Percentiles rank a stretch among this genome's conserved stretches.
phyloP scores from a whole-genome alignment of 92 coral and sea anemone species.

The Porites evermanni region DNA sequence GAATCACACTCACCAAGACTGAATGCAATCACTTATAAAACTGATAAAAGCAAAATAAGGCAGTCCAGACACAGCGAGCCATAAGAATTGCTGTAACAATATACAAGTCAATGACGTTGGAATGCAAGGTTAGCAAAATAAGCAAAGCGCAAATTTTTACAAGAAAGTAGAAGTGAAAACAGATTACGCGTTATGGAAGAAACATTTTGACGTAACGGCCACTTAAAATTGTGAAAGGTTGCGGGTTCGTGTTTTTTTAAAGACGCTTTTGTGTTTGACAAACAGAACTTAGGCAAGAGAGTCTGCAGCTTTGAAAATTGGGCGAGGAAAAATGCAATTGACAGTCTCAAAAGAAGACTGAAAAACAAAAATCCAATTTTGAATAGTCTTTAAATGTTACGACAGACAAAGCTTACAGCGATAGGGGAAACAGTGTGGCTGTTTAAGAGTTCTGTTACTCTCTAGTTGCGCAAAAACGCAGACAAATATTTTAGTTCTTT shows the following conservation, averaged over 20 bases:
- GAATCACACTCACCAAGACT: not conserved
- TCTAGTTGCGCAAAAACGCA: not conserved
- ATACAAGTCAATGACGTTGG: not conserved
- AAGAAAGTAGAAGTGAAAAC: not conserved
- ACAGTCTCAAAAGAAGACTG: not conserved
- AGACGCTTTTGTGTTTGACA: not conserved
- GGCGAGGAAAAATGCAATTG: not conserved
- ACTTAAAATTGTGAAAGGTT: not conserved
- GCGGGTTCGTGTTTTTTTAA: not conserved
- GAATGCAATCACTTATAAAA: not conserved
- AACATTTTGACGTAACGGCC: conserved; percentile 2
- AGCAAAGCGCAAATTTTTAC: not conserved
- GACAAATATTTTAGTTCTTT: not conserved
- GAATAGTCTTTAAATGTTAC: not conserved
- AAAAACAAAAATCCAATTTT: not conserved
- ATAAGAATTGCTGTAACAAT: no score
- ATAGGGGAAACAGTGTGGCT: no score
- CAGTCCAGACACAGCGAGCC: not conserved
- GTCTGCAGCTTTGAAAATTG: not conserved
- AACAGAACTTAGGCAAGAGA: not conserved
- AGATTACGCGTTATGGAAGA: not conserved
- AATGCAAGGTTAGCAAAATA: not conserved
- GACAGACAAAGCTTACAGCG: no score
- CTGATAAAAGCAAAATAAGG: not conserved
- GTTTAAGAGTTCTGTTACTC: no score